phyloP scores from a whole-genome alignment of 1,140 invertebrate genomes.

The Cryptotermes secundus region DNA sequence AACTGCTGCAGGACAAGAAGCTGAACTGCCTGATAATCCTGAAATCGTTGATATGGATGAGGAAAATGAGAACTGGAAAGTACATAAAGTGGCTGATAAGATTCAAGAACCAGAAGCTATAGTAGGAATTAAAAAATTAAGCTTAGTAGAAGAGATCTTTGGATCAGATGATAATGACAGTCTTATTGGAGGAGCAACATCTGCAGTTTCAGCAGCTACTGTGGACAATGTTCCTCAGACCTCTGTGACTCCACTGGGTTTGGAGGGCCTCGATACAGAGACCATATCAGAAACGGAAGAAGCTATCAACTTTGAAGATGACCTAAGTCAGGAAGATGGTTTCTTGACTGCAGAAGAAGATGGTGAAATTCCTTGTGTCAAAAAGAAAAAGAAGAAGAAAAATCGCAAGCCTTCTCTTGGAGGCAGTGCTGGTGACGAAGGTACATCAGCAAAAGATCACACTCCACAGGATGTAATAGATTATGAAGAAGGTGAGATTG shows the following conservation, averaged over 20 bases:
- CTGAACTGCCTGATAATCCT: constrained; percentile 10
- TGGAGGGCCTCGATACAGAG: constrained; percentile 67
- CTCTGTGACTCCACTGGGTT: constrained; percentile 44
- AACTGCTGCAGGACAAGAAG: constrained; percentile 24
- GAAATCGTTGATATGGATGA: constrained; percentile 36
- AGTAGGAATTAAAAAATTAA: constrained; percentile 39
- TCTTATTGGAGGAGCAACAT: constrained; percentile 37
- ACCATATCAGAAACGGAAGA: constrained; percentile 62
- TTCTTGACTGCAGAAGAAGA: constrained; percentile 35
- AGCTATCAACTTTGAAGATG: constrained; percentile 36
- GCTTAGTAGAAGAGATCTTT: constrained; percentile 37
- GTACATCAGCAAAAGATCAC: neutral
- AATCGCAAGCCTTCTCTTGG: constrained; percentile 33
- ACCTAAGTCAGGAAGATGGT: constrained; percentile 28
- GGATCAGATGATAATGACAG: constrained; percentile 40
- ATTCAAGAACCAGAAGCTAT: constrained; percentile 36
- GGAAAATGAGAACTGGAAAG: neutral
- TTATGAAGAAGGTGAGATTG: constrained; percentile 57
- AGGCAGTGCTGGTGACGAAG: constrained; percentile 14
- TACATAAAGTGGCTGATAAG: neutral
- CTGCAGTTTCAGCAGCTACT: constrained; percentile 39
- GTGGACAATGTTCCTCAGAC: constrained; percentile 29
- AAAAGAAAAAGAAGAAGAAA: constrained; percentile 40
- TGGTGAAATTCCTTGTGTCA: constrained; percentile 38
- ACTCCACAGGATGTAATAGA: constrained; percentile 39